Percentiles rank a stretch among this genome's conserved stretches.
Conservation (phyloP, 2,888 invertebrate genomes). For the Conus canariensis region DNA sequence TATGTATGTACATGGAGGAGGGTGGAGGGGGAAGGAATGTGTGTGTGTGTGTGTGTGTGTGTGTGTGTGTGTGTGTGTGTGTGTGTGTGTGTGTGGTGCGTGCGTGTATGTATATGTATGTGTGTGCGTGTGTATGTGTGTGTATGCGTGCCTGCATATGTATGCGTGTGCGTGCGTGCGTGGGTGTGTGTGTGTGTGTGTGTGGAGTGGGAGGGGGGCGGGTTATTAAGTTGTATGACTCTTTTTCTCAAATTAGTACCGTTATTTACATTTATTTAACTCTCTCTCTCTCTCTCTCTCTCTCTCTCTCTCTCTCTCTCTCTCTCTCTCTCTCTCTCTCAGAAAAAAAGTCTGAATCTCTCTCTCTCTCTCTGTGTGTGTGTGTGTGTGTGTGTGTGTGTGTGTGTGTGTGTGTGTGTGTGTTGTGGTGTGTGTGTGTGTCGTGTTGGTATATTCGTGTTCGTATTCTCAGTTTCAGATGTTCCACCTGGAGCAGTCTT, state of each 20-base stretch:
- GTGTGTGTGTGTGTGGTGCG: constrained; percentile 15
- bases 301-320: too few relatives aligned
- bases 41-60: not conserved
- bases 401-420: not conserved
- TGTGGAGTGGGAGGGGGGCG: not conserved
- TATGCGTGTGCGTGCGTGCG: not conserved
- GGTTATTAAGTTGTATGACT: too few relatives aligned
- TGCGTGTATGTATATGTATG: not conserved
- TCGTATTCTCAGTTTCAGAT: constrained; percentile 30
- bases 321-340: too few relatives aligned
- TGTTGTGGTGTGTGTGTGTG: not conserved
- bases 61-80: not conserved
- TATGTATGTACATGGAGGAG: not conserved
- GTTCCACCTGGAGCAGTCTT: constrained; percentile 32
- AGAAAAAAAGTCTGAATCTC: too few relatives aligned
- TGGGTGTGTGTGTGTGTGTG: not conserved
- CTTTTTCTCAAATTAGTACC: too few relatives aligned
- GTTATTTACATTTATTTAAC: too few relatives aligned
- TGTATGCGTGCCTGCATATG: not conserved
- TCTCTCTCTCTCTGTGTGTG: not conserved
- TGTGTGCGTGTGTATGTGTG: not conserved
- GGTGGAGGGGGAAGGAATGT: not conserved
- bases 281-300: too few relatives aligned
- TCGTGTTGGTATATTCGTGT: not conserved
- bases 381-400: not conserved